Conservation (phyloP, 1,140 invertebrate species). For the Teleopsis dalmanni region DNA sequence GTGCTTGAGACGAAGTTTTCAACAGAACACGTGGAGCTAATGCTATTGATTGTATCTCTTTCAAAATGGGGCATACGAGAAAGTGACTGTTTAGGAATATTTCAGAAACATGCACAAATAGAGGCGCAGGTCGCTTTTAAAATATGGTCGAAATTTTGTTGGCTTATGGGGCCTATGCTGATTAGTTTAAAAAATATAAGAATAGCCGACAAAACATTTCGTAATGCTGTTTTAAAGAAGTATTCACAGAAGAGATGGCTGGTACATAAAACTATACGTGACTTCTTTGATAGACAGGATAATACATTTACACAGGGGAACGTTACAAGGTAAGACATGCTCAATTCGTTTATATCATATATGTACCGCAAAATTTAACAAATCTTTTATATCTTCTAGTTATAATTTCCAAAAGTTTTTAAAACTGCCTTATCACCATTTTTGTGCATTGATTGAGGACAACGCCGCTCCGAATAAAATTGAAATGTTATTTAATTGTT, state of each 20-base stretch:
- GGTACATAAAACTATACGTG: conserved; percentile 40
- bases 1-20: conserved; percentile 36
- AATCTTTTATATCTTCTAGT: conserved; percentile 43
- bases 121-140: conserved; percentile 41
- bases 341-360: no score
- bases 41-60: conserved; percentile 33
- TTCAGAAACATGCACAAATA: conserved; percentile 36
- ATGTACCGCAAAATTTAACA: background rate
- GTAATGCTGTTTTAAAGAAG: conserved; percentile 32
- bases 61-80: conserved; percentile 39
- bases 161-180: conserved; percentile 44
- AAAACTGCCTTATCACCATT: conserved; percentile 68
- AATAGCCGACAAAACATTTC: conserved; percentile 37
- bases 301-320: conserved; percentile 23
- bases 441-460: conserved; percentile 40
- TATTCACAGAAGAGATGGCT: conserved; percentile 37
- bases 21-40: conserved; percentile 30
- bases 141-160: conserved; percentile 43
- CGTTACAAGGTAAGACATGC: conserved; percentile 9
- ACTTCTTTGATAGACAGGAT: conserved; percentile 40
- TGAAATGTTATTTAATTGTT: conserved; percentile 39
- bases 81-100: conserved; percentile 37
- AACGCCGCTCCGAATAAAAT: conserved; percentile 35
- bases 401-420: conserved; percentile 74
- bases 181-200: conserved; percentile 38